phyloP scores from a whole-genome alignment of 2,888 invertebrate genomes.

The Drepana falcataria region DNA sequence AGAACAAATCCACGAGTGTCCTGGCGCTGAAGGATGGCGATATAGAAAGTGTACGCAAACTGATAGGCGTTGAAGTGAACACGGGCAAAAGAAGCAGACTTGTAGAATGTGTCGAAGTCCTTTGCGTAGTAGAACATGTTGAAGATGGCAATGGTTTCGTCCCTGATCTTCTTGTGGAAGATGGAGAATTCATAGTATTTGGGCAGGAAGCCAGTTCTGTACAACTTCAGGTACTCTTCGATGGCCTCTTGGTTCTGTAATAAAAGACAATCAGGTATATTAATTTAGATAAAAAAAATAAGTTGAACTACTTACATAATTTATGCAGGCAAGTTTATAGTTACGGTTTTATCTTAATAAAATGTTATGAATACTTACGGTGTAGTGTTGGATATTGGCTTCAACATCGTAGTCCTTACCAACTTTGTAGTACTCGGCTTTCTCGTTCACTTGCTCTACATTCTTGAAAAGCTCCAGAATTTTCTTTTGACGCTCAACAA shows the following conservation, averaged over 20 bases:
- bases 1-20: constrained; percentile 78
- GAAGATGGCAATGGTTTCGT: constrained; percentile 75
- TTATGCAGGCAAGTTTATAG: too few relatives aligned
- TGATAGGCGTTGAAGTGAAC: constrained; percentile 80
- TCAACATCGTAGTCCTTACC: constrained; percentile 53
- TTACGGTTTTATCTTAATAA: too few relatives aligned
- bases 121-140: constrained; percentile 79
- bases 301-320: too few relatives aligned
- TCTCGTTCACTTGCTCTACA: constrained; percentile 46
- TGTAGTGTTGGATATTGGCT: constrained; percentile 54
- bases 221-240: constrained; percentile 56
- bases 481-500: constrained; percentile 53
- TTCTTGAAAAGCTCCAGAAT: constrained; percentile 66
- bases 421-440: constrained; percentile 55
- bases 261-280: constrained; percentile 4
- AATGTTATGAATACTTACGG: constrained; percentile 37
- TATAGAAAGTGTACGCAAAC: constrained; percentile 80
- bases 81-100: constrained; percentile 76
- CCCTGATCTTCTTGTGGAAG: constrained; percentile 60
- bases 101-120: constrained; percentile 80
- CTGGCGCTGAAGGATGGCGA: constrained; percentile 78
- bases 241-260: constrained; percentile 63
- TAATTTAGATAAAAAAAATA: too few relatives aligned
- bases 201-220: constrained; percentile 66
- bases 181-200: constrained; percentile 72